Evolutionary conservation across 2,113 vertebrate genomes (phyloP), one percentile per base, ranked within the genome.

Genomic region (Irena cyanogastra): DNA sequence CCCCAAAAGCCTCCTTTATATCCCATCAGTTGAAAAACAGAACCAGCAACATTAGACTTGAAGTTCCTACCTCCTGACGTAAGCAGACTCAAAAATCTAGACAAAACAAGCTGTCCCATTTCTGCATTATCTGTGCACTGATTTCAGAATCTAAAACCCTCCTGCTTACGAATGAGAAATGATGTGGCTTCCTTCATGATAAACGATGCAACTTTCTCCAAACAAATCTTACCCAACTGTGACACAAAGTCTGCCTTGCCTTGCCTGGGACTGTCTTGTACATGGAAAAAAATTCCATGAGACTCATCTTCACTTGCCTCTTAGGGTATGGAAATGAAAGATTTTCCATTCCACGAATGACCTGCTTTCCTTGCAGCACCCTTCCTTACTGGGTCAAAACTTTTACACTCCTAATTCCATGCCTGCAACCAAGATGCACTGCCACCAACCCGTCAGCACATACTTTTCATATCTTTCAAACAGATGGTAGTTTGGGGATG

Each of bases 91-190:
- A 64, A 78, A 93, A 86, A 90, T 52, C 31, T 78, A 96, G 92
- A 94, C 76, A 95, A 97, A 96, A 95, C 91, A 96, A 83, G 26
- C 49, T 31, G 56, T 93, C 53, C 56, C 61, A 44, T 57, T 95
- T 81, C 83, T 87, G 69, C 60, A 53, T 68, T 74, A 80, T 65
- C 89, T 79, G 44, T 78, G 61, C 59, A 68, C 52, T 75, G 47
- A 88, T 78, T 64, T 89, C 72, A 78, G 64, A 91, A 63, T 52
- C 33, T 3, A 91, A 92, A 87, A 31, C 33, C 15, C 35, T 90
- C 61, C 76, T 88, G 59, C 52, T 89, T 50, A 47, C 0, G 0
- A 93, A 75, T 63, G 54, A 95, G 75, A 86, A 86, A 61, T 4
- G 3, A 75, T 35, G 54, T 2, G 11, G 21, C 50, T 86, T 88